Percentiles rank a stretch among this genome's conserved stretches.
These are phyloP conservation scores for Ancistrus triradiatus DNA, from an alignment of 2,113 vertebrate species.

Conservation along the genomic window DNA sequence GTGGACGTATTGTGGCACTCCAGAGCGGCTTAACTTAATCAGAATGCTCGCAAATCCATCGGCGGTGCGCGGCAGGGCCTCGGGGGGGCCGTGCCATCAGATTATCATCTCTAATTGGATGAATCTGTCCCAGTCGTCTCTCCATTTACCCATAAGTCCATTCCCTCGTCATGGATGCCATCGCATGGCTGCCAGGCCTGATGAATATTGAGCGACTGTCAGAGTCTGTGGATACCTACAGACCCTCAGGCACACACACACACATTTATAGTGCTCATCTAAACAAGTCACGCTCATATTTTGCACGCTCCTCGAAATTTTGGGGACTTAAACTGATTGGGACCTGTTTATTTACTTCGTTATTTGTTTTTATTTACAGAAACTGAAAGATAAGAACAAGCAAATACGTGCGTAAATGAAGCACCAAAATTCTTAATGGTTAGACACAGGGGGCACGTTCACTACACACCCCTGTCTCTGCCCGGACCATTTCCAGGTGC, in stretches of 20 bases:
- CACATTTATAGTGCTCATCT: too few relatives aligned
- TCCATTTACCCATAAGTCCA: constrained; percentile 41
- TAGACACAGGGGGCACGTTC: too few relatives aligned
- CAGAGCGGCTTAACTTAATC: constrained; percentile 42
- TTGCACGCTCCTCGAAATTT: too few relatives aligned
- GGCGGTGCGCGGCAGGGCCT: constrained; percentile 15
- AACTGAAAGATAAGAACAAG: too few relatives aligned
- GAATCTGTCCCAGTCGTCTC: constrained; percentile 32
- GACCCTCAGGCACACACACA: constrained; percentile 9
- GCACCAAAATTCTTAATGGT: too few relatives aligned
- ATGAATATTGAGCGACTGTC: constrained; percentile 42
- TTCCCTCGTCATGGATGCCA: constrained; percentile 36
- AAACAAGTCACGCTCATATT: too few relatives aligned
- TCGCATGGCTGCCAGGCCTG: constrained; percentile 23
- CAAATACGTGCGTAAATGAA: too few relatives aligned
- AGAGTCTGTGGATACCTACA: constrained; percentile 22
- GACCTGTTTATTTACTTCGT: too few relatives aligned
- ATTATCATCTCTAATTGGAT: constrained; percentile 50
- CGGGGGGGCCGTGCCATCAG: constrained; percentile 32
- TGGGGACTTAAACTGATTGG: too few relatives aligned
- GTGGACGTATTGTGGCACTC: constrained; percentile 40
- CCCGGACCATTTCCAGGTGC: too few relatives aligned
- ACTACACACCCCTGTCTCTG: too few relatives aligned
- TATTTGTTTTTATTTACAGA: too few relatives aligned
- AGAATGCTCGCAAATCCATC: constrained; percentile 41